Evolutionary conservation across 2,113 vertebrate species (phyloP).

Genomic region (Hippocampus mohnikei): DNA sequence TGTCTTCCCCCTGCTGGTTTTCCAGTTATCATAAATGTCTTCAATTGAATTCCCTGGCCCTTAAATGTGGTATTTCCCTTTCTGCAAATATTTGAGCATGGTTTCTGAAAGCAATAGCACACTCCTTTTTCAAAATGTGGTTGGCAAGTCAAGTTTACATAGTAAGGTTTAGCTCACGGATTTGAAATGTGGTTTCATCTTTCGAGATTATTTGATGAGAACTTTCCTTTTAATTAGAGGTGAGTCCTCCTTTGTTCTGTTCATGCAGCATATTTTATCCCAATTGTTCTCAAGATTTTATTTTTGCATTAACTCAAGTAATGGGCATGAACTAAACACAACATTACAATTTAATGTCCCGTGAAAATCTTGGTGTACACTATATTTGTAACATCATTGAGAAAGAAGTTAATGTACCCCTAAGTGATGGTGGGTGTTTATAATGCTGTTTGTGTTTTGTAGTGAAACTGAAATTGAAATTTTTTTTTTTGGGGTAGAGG

Average conservation of each 20-base stretch:
- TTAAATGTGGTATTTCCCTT: slow-evolving; percentile 32
- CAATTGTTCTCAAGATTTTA: not conserved
- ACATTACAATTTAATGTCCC: not conserved
- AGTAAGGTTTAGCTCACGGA: not conserved
- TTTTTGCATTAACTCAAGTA: not conserved
- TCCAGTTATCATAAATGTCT: not conserved
- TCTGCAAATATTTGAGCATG: slow-evolving; percentile 44
- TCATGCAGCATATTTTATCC: not conserved
- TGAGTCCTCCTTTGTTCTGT: not conserved
- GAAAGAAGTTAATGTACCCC: not conserved
- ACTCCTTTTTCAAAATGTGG: not conserved
- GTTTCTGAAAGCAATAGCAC: slow-evolving; percentile 19
- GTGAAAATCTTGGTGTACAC: not conserved
- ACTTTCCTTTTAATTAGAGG: not conserved
- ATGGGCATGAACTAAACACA: not conserved
- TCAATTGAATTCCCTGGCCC: slow-evolving; percentile 9
- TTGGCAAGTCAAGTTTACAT: not conserved
- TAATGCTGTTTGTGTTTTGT: not conserved
- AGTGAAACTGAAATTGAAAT: not conserved
- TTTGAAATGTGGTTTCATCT: not conserved
- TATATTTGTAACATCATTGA: not conserved
- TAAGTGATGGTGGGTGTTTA: not conserved
- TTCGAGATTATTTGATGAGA: not conserved
- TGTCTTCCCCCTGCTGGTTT: not conserved
- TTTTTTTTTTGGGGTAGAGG: not conserved